Conservation (phyloP, 2,888 invertebrate species). For the Villa cingulata region DNA sequence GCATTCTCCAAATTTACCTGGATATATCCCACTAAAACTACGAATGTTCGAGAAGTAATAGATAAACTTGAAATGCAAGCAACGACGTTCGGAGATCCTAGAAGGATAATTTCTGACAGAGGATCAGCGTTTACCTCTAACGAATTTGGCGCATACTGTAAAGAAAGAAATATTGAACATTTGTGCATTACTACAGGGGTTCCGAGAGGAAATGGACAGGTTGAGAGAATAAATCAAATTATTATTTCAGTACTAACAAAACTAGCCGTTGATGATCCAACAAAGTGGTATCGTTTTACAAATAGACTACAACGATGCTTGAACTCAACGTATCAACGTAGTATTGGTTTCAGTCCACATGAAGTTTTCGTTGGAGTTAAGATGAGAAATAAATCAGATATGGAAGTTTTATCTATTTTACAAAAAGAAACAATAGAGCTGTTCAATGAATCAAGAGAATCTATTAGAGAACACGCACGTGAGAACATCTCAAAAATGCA, state of each 20-base stretch:
- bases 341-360: background rate
- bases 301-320: too few relatives aligned
- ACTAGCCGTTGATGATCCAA: background rate
- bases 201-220: slow-evolving; percentile 7
- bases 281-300: too few relatives aligned
- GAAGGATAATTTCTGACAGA: slow-evolving; percentile 9
- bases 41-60: slow-evolving; percentile 4
- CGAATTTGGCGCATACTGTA: slow-evolving; percentile 21
- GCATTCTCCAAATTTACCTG: slow-evolving; percentile 21
- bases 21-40: slow-evolving; percentile 11
- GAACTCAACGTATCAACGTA: background rate
- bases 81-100: slow-evolving; percentile 1
- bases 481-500: background rate
- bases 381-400: slow-evolving; percentile 4
- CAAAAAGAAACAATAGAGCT: background rate
- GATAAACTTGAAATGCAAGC: slow-evolving; percentile 4
- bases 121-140: slow-evolving; percentile 29
- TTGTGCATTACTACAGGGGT: background rate
- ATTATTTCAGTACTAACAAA: slow-evolving; percentile 8
- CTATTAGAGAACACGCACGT: background rate
- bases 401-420: background rate
- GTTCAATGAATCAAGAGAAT: background rate
- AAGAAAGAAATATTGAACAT: slow-evolving; percentile 13
- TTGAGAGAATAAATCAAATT: slow-evolving; percentile 9
- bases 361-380: background rate